Conservation (phyloP, 2,888 invertebrate species). For the Eucriotettix oculatus region DNA sequence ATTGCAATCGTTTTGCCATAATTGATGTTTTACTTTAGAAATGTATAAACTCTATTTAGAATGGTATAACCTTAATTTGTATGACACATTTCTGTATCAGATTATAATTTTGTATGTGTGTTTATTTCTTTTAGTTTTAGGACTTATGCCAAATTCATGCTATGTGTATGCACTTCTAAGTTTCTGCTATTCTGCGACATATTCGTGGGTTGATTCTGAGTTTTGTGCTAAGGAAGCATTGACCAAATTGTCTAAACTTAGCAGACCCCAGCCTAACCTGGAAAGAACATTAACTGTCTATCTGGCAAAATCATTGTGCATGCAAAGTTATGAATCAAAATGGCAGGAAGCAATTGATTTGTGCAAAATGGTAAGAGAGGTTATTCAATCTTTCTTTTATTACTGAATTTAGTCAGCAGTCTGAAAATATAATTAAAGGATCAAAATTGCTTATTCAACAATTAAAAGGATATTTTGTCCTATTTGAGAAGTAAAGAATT, state of each 20-base stretch:
- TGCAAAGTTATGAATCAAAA: slow-evolving; percentile 31
- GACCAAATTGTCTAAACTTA: slow-evolving; percentile 20
- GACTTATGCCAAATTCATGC: background rate
- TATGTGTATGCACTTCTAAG: slow-evolving; percentile 5
- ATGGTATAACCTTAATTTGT: too few relatives aligned
- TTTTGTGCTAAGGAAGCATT: slow-evolving; percentile 24
- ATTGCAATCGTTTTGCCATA: too few relatives aligned
- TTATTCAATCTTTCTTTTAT: too few relatives aligned
- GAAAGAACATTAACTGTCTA: slow-evolving; percentile 20
- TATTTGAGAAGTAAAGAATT: too few relatives aligned
- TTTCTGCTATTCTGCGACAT: slow-evolving; percentile 24
- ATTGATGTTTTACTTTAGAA: too few relatives aligned
- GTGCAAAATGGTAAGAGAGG: slow-evolving; percentile 23
- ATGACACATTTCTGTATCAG: too few relatives aligned
- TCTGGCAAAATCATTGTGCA: slow-evolving; percentile 26
- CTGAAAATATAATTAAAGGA: too few relatives aligned
- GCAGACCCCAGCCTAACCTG: slow-evolving; percentile 19
- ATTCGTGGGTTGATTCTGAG: slow-evolving; percentile 34
- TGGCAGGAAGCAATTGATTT: slow-evolving; percentile 31
- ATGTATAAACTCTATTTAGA: too few relatives aligned
- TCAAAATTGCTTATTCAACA: too few relatives aligned
- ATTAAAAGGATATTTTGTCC: too few relatives aligned
- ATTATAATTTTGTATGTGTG: too few relatives aligned
- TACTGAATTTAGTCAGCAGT: too few relatives aligned
- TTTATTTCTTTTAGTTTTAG: slow-evolving; percentile 4